A percentile compares a stretch with the other conserved stretches of the same genome.
Evolutionary conservation across 1,140 invertebrate genomes (phyloP).

Genomic region (Anoplophora glabripennis): DNA sequence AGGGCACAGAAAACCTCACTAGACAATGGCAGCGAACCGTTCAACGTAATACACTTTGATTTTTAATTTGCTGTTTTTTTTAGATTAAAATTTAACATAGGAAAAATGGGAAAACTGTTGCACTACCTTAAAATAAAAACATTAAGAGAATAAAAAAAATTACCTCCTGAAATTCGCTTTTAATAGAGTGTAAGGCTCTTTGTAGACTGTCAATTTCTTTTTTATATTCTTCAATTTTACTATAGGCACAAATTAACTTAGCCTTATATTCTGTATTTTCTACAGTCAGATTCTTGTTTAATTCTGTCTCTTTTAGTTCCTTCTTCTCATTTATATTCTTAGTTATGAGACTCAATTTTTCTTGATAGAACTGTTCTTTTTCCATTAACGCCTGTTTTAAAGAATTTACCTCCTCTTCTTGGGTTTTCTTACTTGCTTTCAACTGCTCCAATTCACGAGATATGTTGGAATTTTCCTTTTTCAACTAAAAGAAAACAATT

Average conservation of each 20-base stretch:
- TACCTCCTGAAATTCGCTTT: too few species aligned
- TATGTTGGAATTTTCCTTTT: not conserved
- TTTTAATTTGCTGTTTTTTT: too few species aligned
- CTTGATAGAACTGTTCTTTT: not conserved
- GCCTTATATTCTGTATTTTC: conserved; percentile 3
- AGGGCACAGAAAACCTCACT: too few species aligned
- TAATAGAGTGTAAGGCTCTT: too few species aligned
- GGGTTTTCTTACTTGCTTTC: not conserved
- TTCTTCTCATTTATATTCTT: conserved; percentile 10
- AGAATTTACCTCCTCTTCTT: not conserved
- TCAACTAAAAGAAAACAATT: conserved; percentile 4
- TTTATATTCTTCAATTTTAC: not conserved
- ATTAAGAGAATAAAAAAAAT: too few species aligned
- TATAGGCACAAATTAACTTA: not conserved
- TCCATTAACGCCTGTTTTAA: not conserved
- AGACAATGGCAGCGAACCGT: too few species aligned
- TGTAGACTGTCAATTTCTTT: not conserved
- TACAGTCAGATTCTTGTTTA: not conserved
- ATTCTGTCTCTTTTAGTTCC: conserved; percentile 7
- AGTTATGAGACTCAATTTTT: not conserved
- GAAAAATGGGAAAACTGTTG: too few species aligned
- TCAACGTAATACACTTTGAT: too few species aligned
- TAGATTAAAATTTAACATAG: too few species aligned
- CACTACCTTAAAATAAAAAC: too few species aligned
- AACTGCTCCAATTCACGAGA: not conserved